phyloP scores from a whole-genome alignment of 2,888 invertebrate genomes.

The Saturnia japonica region DNA sequence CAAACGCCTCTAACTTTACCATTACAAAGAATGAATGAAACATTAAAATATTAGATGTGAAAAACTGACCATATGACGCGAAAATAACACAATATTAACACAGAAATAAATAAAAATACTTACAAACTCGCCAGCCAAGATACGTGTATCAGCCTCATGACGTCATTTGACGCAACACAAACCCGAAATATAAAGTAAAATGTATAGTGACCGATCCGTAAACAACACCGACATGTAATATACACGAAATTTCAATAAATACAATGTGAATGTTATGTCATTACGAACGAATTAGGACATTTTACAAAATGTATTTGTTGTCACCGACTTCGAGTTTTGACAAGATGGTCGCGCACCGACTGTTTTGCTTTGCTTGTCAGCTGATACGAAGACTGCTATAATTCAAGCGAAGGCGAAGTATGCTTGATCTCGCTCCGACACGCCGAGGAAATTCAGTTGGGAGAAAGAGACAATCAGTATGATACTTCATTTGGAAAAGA shows the following conservation, averaged over 20 bases:
- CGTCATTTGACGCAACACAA: constrained; percentile 82
- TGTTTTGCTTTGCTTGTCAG: constrained; percentile 84
- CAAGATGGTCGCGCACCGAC: constrained; percentile 83
- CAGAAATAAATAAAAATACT: constrained; percentile 79
- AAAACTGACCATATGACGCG: constrained; percentile 51
- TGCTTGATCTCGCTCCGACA: constrained; percentile 47
- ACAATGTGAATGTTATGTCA: constrained; percentile 71
- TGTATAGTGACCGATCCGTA: constrained; percentile 67
- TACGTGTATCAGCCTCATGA: constrained; percentile 83
- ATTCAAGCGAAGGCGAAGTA: constrained; percentile 52
- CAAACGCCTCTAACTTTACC: constrained; percentile 46
- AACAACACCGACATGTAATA: constrained; percentile 69
- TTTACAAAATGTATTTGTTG: constrained; percentile 81
- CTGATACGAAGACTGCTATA: constrained; percentile 77
- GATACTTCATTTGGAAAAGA: constrained; percentile 55
- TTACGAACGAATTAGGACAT: constrained; percentile 76
- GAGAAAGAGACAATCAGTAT: constrained; percentile 52
- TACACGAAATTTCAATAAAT: constrained; percentile 72
- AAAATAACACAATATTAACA: constrained; percentile 63
- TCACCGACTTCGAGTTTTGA: constrained; percentile 80
- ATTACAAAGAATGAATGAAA: constrained; percentile 74
- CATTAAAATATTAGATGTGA: constrained; percentile 46
- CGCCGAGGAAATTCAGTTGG: not conserved
- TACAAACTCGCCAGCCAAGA: constrained; percentile 78
- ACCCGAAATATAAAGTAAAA: constrained; percentile 79